A percentile compares a stretch with the other conserved stretches of the same genome.
Conservation (phyloP, 2,797 vertebrate species). For the Sebastes vulpes region DNA sequence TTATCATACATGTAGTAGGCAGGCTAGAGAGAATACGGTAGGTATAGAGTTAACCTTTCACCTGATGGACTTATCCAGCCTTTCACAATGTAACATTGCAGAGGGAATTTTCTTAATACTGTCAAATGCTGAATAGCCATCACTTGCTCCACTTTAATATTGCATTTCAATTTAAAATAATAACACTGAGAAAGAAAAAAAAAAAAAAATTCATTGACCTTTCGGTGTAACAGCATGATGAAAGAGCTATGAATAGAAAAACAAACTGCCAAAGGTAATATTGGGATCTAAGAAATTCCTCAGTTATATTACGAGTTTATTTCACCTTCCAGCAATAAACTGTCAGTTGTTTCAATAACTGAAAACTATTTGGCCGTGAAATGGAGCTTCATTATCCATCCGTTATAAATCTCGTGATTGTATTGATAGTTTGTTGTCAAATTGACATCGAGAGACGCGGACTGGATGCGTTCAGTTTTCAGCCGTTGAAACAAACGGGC, state of each 20-base stretch:
- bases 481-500: conserved; percentile 77
- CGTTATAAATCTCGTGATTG: conserved; percentile 41
- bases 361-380: conserved; percentile 61
- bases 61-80: conserved; percentile 87
- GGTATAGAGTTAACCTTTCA: conserved; percentile 83
- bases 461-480: conserved; percentile 56
- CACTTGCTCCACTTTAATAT: conserved; percentile 86
- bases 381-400: conserved; percentile 46
- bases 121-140: conserved; percentile 86
- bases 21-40: conserved; percentile 87
- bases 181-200: conserved; percentile 83
- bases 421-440: conserved; percentile 33
- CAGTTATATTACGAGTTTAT: conserved; percentile 29
- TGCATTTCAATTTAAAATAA: conserved; percentile 87
- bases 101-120: conserved; percentile 88
- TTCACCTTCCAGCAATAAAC: conserved; percentile 56
- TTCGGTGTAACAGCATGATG: conserved; percentile 84
- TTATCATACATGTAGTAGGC: conserved; percentile 91
- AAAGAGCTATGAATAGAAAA: conserved; percentile 71
- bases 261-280: conserved; percentile 63
- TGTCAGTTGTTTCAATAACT: conserved; percentile 73
- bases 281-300: conserved; percentile 48
- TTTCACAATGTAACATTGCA: conserved; percentile 88
- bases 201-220: conserved; percentile 82
- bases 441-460: conserved; percentile 29